Evolutionary conservation across 2,113 vertebrate species (phyloP), one percentile per base, ranked within the genome.

Genomic region (Nothoprocta perdicaria): DNA sequence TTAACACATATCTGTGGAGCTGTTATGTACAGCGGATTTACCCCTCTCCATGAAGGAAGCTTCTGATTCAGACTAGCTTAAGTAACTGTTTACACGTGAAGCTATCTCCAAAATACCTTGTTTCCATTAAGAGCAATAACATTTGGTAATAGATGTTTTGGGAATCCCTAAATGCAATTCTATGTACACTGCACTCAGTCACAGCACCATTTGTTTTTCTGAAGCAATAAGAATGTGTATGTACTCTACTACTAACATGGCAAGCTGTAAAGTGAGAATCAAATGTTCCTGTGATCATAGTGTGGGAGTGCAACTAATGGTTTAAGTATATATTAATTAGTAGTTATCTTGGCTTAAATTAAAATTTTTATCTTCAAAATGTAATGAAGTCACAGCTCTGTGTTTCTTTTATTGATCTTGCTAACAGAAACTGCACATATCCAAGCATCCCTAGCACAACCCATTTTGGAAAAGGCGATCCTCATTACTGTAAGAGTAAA

Each of bases 321-420:
- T 78, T 94, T 88, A 80, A 84, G 57, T 80, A 41, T 55, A 48
- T 72, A 65, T 95, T 91, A 94, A 74, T 46, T 58, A 88, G 52
- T 45, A 95, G 77, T 94, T 94, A 80, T 12, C 38, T n/a, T 57
- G 23, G 6, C n/a, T 95, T 82, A 68, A 55, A 48, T 74, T 88
- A 73, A 95, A 94, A 80, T 80, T 86, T 55, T 65, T 95, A 7
- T 21, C 15, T 84, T 86, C 43, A 88, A 48, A 84, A 67, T 84
- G 86, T 4, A 71, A n/a, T 22, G 29, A 82, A 43, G 78, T 84
- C 55, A 89, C 45, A 88, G 23, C 43, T 88, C 23, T 53, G n/a
- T 3, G 2, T 41, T 72, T 75, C 12, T 78, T 81, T 58, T 41
- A 76, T 23, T 86, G 76, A 91, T 93, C 91, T 90, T 90, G 80